Conservation (phyloP, 2,888 invertebrate species). For the Parelbella ahira region DNA sequence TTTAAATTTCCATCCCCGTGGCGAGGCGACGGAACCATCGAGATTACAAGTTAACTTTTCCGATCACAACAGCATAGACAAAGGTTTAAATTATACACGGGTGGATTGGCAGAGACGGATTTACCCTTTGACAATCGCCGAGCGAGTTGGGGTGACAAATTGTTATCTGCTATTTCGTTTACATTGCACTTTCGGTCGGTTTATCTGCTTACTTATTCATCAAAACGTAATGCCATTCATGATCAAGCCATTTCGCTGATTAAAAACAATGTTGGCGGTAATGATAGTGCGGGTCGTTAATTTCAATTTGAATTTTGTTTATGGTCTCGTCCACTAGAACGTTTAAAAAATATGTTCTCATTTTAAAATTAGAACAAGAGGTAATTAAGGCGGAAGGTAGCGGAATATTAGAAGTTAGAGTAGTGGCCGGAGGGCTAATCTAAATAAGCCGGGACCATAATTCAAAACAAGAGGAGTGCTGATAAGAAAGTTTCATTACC, state of each 20-base stretch:
- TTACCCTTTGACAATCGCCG: conserved; percentile 58
- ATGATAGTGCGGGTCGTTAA: not conserved
- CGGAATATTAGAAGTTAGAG: conserved; percentile 40
- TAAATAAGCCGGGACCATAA: conserved; percentile 63
- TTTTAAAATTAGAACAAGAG: conserved; percentile 35
- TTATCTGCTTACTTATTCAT: conserved; percentile 26
- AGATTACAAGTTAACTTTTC: conserved; percentile 77
- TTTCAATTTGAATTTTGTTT: conserved; percentile 8
- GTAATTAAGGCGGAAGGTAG: conserved; percentile 37
- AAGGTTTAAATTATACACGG: conserved; percentile 72
- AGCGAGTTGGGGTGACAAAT: conserved; percentile 66
- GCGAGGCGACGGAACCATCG: conserved; percentile 49
- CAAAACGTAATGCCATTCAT: conserved; percentile 23
- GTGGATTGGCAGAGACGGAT: conserved; percentile 56
- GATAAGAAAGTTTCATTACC: conserved; percentile 80
- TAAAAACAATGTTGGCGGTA: conserved; percentile 13
- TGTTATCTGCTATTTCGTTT: conserved; percentile 50
- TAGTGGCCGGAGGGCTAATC: conserved; percentile 40
- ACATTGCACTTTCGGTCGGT: conserved; percentile 26
- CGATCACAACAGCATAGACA: conserved; percentile 76
- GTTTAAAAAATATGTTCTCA: conserved; percentile 12
- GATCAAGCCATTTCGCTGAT: conserved; percentile 19
- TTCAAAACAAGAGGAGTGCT: conserved; percentile 68
- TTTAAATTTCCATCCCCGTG: conserved; percentile 26
- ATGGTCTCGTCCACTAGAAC: not conserved